Percentiles rank a stretch among this genome's conserved stretches.
These are phyloP conservation scores for Blastobasis adustella DNA, from an alignment of 2,888 invertebrate genomes.

Conservation along the genomic window DNA sequence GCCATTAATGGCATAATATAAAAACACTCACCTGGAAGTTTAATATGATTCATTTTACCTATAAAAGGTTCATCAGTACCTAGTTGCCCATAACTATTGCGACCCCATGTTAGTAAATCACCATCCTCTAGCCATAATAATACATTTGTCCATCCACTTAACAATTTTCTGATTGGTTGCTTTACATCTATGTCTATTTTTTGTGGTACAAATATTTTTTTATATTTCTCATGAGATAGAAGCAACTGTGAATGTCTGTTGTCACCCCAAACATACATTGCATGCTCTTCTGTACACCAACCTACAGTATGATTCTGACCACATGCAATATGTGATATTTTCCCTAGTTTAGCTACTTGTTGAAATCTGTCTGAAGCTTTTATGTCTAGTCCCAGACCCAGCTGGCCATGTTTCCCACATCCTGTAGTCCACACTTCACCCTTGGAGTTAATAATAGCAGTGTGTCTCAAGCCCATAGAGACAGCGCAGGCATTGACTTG, in stretches of 20 bases:
- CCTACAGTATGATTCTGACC: slow-evolving; percentile 88
- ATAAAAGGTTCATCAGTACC: slow-evolving; percentile 58
- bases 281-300: slow-evolving; percentile 68
- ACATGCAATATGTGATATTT: slow-evolving; percentile 79
- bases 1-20: too few relatives aligned
- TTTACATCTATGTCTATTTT: slow-evolving; percentile 73
- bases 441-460: slow-evolving; percentile 77
- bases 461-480: slow-evolving; percentile 82
- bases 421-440: slow-evolving; percentile 79
- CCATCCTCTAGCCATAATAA: slow-evolving; percentile 77
- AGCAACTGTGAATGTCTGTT: slow-evolving; percentile 89
- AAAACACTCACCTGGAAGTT: slow-evolving; percentile 49
- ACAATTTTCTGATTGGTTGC: slow-evolving; percentile 71
- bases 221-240: slow-evolving; percentile 65
- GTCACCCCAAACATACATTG: slow-evolving; percentile 85
- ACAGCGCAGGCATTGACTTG: slow-evolving; percentile 71
- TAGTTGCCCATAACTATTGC: slow-evolving; percentile 87
- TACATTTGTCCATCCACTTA: slow-evolving; percentile 88
- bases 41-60: slow-evolving; percentile 45
- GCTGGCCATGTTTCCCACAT: slow-evolving; percentile 79
- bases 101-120: slow-evolving; percentile 83
- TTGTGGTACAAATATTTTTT: slow-evolving; percentile 66
- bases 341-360: slow-evolving; percentile 69
- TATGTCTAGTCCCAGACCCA: slow-evolving; percentile 71
- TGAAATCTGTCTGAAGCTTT: slow-evolving; percentile 55